These are phyloP conservation scores for Siniperca knerii DNA, from an alignment of 2,113 vertebrate genomes.

Conservation along the genomic window DNA sequence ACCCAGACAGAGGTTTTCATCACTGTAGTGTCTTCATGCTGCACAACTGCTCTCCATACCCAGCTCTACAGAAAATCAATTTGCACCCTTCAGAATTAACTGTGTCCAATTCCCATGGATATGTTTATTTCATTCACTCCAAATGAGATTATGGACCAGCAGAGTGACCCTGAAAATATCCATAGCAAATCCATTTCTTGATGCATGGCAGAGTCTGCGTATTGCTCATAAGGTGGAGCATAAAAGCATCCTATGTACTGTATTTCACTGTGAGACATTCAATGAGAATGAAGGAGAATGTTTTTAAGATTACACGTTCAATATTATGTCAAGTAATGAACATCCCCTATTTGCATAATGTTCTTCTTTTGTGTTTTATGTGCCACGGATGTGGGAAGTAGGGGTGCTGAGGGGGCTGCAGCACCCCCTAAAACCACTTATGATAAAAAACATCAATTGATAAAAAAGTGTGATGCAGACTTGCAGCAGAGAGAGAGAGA, in stretches of 20 bases:
- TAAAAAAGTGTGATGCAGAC: no score
- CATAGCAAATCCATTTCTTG: constrained; percentile 71
- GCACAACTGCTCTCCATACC: constrained; percentile 41
- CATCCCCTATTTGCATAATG: constrained; percentile 20
- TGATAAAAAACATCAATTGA: no score
- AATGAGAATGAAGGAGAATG: neutral
- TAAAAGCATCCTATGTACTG: neutral
- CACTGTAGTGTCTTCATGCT: constrained; percentile 48
- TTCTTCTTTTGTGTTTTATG: neutral
- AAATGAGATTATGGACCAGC: constrained; percentile 81
- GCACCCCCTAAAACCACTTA: no score
- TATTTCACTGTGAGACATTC: constrained; percentile 18
- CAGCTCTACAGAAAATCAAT: constrained; percentile 73
- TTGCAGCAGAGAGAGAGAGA: no score
- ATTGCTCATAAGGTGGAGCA: constrained; percentile 38
- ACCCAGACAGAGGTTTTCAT: constrained; percentile 46
- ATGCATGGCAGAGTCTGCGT: constrained; percentile 53
- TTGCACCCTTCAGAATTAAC: constrained; percentile 76
- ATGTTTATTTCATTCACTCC: constrained; percentile 81
- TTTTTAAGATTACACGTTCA: constrained; percentile 26
- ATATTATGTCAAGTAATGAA: constrained; percentile 20
- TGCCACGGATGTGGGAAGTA: no score
- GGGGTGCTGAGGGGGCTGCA: no score
- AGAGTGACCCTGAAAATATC: constrained; percentile 79
- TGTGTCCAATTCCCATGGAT: constrained; percentile 78